Percentiles rank a stretch among this genome's conserved stretches.
Evolutionary conservation across 2,113 vertebrate genomes (phyloP).

Genomic region (Takifugu flavidus): DNA sequence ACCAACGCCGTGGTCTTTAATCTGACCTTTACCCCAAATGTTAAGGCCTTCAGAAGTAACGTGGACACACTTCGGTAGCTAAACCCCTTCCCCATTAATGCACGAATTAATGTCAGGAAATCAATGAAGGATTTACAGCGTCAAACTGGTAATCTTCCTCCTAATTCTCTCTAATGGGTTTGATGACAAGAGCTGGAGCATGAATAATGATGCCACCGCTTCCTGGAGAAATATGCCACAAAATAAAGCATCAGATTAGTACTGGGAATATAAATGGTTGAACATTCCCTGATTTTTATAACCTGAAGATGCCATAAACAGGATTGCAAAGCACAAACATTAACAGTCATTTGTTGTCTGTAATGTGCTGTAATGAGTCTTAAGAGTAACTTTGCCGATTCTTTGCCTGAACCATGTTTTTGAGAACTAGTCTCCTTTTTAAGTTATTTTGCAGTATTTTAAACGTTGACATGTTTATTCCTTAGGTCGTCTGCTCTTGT

Average conservation of each 20-base stretch:
- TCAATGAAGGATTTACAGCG: constrained; percentile 63
- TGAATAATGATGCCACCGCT: constrained; percentile 4
- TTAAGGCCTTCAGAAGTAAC: constrained; percentile 53
- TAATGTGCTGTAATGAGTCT: background rate
- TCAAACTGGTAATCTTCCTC: constrained; percentile 44
- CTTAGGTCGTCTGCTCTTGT: background rate
- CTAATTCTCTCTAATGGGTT: constrained; percentile 37
- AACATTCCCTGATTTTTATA: too few relatives aligned
- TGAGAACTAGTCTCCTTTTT: background rate
- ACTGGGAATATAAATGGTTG: too few relatives aligned
- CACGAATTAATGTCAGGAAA: constrained; percentile 44
- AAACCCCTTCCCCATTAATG: constrained; percentile 34
- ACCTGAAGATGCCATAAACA: too few relatives aligned
- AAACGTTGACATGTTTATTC: background rate
- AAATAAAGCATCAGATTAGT: too few relatives aligned
- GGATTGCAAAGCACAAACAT: too few relatives aligned
- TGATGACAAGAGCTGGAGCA: constrained; percentile 29
- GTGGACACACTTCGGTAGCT: constrained; percentile 51
- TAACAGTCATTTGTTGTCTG: background rate
- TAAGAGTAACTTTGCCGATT: constrained; percentile 21
- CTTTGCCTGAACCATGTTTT: constrained; percentile 5
- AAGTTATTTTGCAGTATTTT: background rate
- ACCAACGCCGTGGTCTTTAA: constrained; percentile 32
- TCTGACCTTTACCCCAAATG: constrained; percentile 60
- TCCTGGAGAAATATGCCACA: too few relatives aligned